Base-by-base conservation (phyloP, 2,113 vertebrate species). In the Marmota monax region DNA sequence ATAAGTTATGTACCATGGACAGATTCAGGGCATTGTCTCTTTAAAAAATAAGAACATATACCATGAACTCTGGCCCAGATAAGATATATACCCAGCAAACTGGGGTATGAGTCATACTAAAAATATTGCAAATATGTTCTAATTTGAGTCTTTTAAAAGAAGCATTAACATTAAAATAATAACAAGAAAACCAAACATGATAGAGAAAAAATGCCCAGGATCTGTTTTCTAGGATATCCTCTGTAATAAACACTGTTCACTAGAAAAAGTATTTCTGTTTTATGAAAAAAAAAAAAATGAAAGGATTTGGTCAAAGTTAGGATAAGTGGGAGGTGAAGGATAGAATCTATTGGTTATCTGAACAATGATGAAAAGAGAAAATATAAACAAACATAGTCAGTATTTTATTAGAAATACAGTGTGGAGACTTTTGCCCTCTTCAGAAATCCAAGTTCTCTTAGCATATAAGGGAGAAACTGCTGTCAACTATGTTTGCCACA, bases 111-210 rank as follows among this genome's bases (percentile, higher is more conserved):
- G 42, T 86, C 73, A 82, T 94, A 92, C 78, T 94, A 37, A 95
- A 95, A 96, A 95, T 74, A 56, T 80, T 97, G 80, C 77, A 91
- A 89, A 86, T 96, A 37, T 98, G 96, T 98, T 97, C 84, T 63
- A 63, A 97, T 92, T 90, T 97, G 13, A 13, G 2, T 70, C 8
- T 78, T 80, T 14, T 17, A 10, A 69, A 85, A 90, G 39, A 10
- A 94, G 84, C 90, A 45, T 61, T 82, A 90, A 84, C 77, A 84
- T 76, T 85, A 98, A 96, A 92, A 73, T 45, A 92, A 77, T 82
- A 67, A 72, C 7, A 94, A 73, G 11, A 76, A 95, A 94, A 56
- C 0, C 39, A 91, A 88, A 88, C 7, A 27, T 48, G 4, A 37
- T 37, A 1, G 4, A 61, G 48, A 90, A 7, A 74, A 51, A 77